phyloP scores from a whole-genome alignment of 1,140 invertebrate genomes.

The Watersipora subatra region DNA sequence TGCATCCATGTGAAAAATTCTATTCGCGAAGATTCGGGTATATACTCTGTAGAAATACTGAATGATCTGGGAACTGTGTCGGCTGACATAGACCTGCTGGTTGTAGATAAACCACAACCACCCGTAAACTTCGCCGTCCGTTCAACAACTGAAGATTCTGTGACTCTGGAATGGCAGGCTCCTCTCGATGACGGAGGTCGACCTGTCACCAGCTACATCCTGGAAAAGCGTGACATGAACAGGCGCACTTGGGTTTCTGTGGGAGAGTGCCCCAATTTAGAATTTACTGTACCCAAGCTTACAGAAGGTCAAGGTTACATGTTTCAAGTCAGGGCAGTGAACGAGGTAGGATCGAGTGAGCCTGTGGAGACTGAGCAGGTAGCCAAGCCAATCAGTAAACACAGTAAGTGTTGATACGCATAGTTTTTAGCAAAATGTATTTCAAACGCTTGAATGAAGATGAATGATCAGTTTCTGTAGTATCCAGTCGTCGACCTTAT shows the following conservation, averaged over 20 bases:
- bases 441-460: too few relatives aligned
- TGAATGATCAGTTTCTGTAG: too few relatives aligned
- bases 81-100: slow-evolving; percentile 3
- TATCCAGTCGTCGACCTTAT: too few relatives aligned
- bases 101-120: slow-evolving; percentile 40
- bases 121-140: slow-evolving; percentile 55
- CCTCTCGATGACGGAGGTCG: slow-evolving; percentile 79
- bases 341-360: slow-evolving; percentile 61
- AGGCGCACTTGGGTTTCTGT: slow-evolving; percentile 8
- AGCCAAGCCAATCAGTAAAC: slow-evolving; percentile 81
- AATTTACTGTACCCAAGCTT: slow-evolving; percentile 46
- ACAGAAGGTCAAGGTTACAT: slow-evolving; percentile 70
- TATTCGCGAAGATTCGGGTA: neutral
- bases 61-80: neutral
- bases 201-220: slow-evolving; percentile 82
- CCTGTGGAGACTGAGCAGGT: slow-evolving; percentile 50
- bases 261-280: slow-evolving; percentile 11
- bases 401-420: slow-evolving; percentile 61
- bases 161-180: slow-evolving; percentile 77
- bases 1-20: neutral
- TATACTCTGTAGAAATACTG: neutral
- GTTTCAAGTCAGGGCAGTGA: slow-evolving; percentile 78
- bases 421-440: too few relatives aligned
- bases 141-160: slow-evolving; percentile 78
- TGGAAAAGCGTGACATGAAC: slow-evolving; percentile 70